phyloP scores from a whole-genome alignment of 2,888 invertebrate genomes.

The Lithophane semibrunnea region DNA sequence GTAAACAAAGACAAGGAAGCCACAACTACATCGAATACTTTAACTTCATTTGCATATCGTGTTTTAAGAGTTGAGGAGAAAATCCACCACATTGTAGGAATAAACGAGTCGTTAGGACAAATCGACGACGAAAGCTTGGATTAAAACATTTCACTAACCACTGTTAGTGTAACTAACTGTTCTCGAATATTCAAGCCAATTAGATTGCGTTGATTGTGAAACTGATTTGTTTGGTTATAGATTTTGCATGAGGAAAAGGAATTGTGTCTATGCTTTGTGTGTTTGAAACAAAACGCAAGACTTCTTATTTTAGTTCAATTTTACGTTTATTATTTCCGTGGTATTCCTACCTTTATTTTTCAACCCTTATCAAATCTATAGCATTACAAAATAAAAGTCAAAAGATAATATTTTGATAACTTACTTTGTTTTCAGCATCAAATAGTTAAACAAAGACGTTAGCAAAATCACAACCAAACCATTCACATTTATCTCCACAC shows the following conservation, averaged over 20 bases:
- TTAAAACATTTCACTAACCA: conserved; percentile 70
- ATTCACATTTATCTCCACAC: conserved; percentile 3
- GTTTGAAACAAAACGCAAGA: background rate
- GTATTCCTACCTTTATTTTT: background rate
- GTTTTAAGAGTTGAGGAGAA: conserved; percentile 59
- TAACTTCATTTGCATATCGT: conserved; percentile 79
- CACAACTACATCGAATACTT: conserved; percentile 55
- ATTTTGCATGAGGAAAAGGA: conserved; percentile 52
- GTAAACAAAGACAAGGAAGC: conserved; percentile 63
- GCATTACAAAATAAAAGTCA: background rate
- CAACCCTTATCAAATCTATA: background rate
- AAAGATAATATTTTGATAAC: background rate
- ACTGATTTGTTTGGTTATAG: conserved; percentile 58
- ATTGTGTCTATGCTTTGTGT: conserved; percentile 24
- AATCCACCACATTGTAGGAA: conserved; percentile 57
- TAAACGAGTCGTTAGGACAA: conserved; percentile 72
- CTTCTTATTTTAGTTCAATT: background rate
- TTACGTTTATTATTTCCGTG: background rate
- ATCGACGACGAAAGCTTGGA: conserved; percentile 71
- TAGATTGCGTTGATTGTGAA: conserved; percentile 60
- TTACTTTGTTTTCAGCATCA: background rate
- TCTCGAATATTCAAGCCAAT: conserved; percentile 62
- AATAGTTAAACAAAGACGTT: background rate
- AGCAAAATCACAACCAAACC: background rate
- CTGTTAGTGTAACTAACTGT: conserved; percentile 57